These are phyloP conservation scores for Sceloporus undulatus DNA, from an alignment of 2,113 vertebrate genomes.

Conservation along the genomic window DNA sequence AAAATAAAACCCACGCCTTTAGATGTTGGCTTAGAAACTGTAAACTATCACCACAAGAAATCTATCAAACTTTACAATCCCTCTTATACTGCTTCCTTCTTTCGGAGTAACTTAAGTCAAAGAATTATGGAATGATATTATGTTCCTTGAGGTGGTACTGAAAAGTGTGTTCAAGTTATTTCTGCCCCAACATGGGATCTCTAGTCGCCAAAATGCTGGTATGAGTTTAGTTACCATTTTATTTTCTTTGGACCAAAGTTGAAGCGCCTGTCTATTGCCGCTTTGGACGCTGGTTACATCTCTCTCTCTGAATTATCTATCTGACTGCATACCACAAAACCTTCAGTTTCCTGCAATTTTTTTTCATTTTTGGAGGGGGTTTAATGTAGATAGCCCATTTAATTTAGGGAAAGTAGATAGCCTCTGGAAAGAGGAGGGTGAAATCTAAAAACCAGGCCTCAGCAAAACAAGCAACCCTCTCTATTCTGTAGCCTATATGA, in stretches of 20 bases:
- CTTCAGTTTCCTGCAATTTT: too few relatives aligned
- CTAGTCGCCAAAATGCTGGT: neutral
- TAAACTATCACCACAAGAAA: conserved; percentile 74
- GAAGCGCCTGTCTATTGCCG: neutral
- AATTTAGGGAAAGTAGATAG: neutral
- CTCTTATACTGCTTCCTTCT: conserved; percentile 71
- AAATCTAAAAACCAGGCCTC: neutral
- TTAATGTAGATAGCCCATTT: neutral
- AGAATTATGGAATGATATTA: conserved; percentile 74
- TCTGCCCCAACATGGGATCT: conserved; percentile 55
- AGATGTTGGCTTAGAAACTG: conserved; percentile 73
- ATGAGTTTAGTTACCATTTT: conserved; percentile 1
- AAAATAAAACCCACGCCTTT: conserved; percentile 75
- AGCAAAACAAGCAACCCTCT: neutral
- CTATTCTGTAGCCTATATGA: neutral
- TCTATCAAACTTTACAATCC: conserved; percentile 77
- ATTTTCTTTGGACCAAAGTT: conserved; percentile 39
- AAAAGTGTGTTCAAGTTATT: conserved; percentile 42
- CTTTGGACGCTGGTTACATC: neutral
- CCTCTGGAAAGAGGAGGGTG: too few relatives aligned
- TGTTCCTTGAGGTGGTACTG: conserved; percentile 69
- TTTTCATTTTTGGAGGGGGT: too few relatives aligned
- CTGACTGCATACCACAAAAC: neutral
- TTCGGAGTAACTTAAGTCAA: conserved; percentile 69
- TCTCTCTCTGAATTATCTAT: neutral